Base-by-base conservation (phyloP, 2,113 vertebrate genomes). In the Myrmecobius fasciatus region DNA sequence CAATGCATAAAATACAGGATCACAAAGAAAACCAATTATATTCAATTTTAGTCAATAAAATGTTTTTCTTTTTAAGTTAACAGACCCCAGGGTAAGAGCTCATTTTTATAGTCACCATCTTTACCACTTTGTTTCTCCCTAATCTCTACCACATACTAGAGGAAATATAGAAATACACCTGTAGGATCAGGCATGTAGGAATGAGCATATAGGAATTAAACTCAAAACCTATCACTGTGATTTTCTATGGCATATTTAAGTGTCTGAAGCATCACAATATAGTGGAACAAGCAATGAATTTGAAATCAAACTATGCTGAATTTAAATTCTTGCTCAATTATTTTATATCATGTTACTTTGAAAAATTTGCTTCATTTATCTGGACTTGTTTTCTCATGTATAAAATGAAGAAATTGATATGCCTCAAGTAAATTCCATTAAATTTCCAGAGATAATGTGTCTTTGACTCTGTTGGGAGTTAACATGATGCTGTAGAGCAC, bases 181-280 rank as follows among this genome's bases (percentile, higher is more conserved):
- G 67, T 43, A 17, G 17, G 1, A 36, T 43, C 3, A 17, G n/a
- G 36, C 67, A 83, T 43, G 43, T 83, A 8, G 67, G 67, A 17
- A 43, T 2, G 46, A 89, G 11, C 25, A 7, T n/a, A 67, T 31
- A n/a, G 52, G 36, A 22, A 75, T 75, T 83, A 43, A 83, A 9
- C 25, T 20, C 1, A 46, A 22, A 47, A 10, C 0, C 3, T 7
- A 36, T 0, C 0, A 0, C 25, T 2, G 12, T 14, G 36, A 0
- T n/a, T 1, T 0, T 46, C 60, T n/a, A 1, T 43, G 1, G 2
- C 0, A 8, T 6, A 7, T 0, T 92, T 53, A 36, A 0, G 0
- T 1, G 43, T 52, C 48, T 7, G 31, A 17, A 43, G 17, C 91
- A 26, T 52, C 36, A n/a, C 1, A 83, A 20, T 83, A 10, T 83